These are phyloP conservation scores for Ornithoptera priamus DNA, from an alignment of 2,888 invertebrate species.

Conservation along the genomic window DNA sequence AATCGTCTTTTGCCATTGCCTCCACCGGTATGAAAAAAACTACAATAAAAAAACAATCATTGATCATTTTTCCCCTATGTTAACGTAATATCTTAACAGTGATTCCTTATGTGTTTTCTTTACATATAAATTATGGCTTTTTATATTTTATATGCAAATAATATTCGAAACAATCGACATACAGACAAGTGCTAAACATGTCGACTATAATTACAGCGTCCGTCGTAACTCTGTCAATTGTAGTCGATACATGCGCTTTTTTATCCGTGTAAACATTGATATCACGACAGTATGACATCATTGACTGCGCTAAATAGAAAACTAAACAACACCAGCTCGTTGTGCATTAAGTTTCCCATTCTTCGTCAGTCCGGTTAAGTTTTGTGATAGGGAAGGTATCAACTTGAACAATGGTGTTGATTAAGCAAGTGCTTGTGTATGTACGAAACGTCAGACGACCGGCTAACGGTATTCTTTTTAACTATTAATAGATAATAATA, in stretches of 20 bases:
- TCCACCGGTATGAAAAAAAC: too few relatives aligned
- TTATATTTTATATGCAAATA: not conserved
- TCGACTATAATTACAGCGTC: not conserved
- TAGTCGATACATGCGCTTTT: conserved; percentile 39
- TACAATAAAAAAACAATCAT: too few relatives aligned
- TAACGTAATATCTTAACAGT: too few relatives aligned
- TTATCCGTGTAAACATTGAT: conserved; percentile 40
- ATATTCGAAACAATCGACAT: too few relatives aligned
- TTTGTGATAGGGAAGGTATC: conserved; percentile 36
- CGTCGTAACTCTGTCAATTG: not conserved
- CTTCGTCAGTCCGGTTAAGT: conserved; percentile 40
- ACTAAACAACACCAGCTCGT: conserved; percentile 19
- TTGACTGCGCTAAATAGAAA: conserved; percentile 40
- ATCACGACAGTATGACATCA: conserved; percentile 55
- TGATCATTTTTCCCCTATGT: too few relatives aligned
- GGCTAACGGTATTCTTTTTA: conserved; percentile 42
- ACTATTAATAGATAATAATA: conserved; percentile 20
- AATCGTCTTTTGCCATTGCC: too few relatives aligned
- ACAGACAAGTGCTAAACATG: not conserved
- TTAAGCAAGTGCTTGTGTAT: conserved; percentile 45
- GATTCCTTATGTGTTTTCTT: not conserved
- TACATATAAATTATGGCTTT: not conserved
- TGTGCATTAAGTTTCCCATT: conserved; percentile 33
- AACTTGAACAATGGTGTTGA: conserved; percentile 43
- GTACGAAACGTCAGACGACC: conserved; percentile 43